phyloP scores from a whole-genome alignment of 2,797 vertebrate genomes.

The Chelidonichthys spinosus region DNA sequence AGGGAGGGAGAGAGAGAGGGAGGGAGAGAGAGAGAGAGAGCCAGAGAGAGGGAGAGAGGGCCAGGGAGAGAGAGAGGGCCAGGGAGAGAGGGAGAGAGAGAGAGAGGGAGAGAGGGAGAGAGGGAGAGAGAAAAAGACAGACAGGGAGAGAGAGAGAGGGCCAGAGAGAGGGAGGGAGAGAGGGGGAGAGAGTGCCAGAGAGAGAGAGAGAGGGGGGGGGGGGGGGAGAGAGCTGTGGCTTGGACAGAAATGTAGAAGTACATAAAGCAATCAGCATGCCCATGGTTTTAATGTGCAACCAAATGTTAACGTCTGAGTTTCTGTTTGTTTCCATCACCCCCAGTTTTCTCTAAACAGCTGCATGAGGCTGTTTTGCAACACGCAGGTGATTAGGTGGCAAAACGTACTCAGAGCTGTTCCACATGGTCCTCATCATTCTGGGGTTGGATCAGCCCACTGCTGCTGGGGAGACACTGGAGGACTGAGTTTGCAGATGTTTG shows the following conservation, averaged over 20 bases:
- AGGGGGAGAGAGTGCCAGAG: too few species aligned
- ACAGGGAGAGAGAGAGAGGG: conserved; percentile 19
- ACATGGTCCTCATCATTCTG: conserved; percentile 68
- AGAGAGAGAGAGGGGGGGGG: conserved; percentile 14
- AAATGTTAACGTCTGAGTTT: conserved; percentile 34
- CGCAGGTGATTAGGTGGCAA: conserved; percentile 67
- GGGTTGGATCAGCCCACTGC: conserved; percentile 50
- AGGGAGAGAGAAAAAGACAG: conserved; percentile 24
- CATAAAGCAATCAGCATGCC: conserved; percentile 24
- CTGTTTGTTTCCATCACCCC: conserved; percentile 40
- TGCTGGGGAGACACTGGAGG: conserved; percentile 49
- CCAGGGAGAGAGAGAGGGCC: too few species aligned
- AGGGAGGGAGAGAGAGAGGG: too few species aligned
- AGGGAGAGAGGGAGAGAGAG: too few species aligned
- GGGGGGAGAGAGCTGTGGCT: conserved; percentile 14
- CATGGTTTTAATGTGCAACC: conserved; percentile 28
- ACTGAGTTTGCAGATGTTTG: conserved; percentile 59
- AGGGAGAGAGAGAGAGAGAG: too few species aligned
- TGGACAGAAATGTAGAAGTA: conserved; percentile 12
- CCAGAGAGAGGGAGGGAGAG: too few species aligned
- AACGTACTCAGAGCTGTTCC: conserved; percentile 58
- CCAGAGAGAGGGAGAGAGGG: too few species aligned
- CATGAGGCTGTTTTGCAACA: conserved; percentile 59
- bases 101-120: too few species aligned
- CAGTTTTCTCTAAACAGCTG: conserved; percentile 45